These are phyloP conservation scores for Lacanobia oleracea DNA, from an alignment of 2,888 invertebrate genomes.

Conservation along the genomic window DNA sequence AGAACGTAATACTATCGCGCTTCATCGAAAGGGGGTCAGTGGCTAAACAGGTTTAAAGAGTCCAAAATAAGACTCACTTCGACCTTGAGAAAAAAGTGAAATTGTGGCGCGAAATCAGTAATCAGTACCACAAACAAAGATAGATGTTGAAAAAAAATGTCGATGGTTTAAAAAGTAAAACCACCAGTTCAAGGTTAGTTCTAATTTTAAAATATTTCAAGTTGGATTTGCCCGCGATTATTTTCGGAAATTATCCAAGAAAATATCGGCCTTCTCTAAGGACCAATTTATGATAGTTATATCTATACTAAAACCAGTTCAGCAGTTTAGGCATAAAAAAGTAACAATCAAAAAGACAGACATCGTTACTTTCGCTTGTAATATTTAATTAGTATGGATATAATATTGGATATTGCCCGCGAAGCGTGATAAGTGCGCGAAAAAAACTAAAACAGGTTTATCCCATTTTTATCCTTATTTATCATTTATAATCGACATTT, in stretches of 20 bases:
- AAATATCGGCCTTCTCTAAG: not conserved
- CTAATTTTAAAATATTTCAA: constrained; percentile 3
- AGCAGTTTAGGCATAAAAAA: too few relatives aligned
- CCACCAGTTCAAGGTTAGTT: not conserved
- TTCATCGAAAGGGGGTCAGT: constrained; percentile 49
- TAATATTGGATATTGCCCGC: not conserved
- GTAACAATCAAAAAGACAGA: too few relatives aligned
- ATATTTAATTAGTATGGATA: not conserved
- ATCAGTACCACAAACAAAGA: not conserved
- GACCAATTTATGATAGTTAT: not conserved
- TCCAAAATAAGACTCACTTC: constrained; percentile 44
- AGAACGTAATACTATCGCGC: constrained; percentile 38
- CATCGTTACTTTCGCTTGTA: not conserved
- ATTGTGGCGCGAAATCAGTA: constrained; percentile 33
- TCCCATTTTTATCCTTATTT: not conserved
- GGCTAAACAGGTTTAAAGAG: constrained; percentile 37
- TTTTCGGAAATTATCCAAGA: not conserved
- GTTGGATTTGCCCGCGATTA: not conserved
- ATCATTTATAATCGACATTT: not conserved
- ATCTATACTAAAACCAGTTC: too few relatives aligned
- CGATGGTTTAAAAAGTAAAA: constrained; percentile 7
- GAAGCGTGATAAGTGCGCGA: not conserved
- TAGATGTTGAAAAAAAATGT: not conserved
- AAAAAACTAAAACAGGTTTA: not conserved
- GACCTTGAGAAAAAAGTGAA: constrained; percentile 51